These are phyloP conservation scores for Corvus moneduloides DNA, from an alignment of 2,113 vertebrate genomes.

Conservation along the genomic window DNA sequence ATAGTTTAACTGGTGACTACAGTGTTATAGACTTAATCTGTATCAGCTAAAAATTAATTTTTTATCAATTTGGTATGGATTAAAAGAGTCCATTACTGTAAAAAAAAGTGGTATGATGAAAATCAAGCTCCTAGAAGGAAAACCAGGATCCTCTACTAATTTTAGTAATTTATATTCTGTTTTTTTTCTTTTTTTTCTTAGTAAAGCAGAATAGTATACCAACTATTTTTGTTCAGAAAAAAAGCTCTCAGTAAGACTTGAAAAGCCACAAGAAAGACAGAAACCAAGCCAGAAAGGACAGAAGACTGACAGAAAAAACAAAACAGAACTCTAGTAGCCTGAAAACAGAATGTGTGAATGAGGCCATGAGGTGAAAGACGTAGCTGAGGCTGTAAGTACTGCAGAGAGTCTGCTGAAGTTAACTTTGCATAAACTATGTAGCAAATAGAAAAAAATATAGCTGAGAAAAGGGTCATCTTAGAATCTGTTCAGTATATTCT, in stretches of 20 bases:
- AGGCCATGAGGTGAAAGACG: neutral
- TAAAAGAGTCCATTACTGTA: neutral
- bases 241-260: neutral
- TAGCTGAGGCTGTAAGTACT: neutral
- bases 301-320: conserved; percentile 18
- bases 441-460: neutral
- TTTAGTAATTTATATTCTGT: neutral
- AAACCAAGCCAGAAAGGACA: neutral
- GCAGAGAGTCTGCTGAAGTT: neutral
- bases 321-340: neutral
- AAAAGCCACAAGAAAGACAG: conserved; percentile 3
- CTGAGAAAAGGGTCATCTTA: neutral
- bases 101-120: neutral
- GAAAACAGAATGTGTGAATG: conserved; percentile 22
- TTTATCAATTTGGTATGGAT: neutral
- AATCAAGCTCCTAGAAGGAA: neutral
- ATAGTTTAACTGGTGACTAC: neutral
- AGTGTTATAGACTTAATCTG: neutral
- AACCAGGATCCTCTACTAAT: neutral
- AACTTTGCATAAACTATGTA: neutral
- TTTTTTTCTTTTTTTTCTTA: neutral
- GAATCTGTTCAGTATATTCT: conserved; percentile 5
- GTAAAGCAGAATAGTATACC: neutral
- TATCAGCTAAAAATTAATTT: neutral
- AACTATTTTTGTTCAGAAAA: neutral